Evolutionary conservation across 2,888 invertebrate genomes (phyloP), one percentile per base, ranked within the genome.

Genomic region (Lasius fuliginosus): DNA sequence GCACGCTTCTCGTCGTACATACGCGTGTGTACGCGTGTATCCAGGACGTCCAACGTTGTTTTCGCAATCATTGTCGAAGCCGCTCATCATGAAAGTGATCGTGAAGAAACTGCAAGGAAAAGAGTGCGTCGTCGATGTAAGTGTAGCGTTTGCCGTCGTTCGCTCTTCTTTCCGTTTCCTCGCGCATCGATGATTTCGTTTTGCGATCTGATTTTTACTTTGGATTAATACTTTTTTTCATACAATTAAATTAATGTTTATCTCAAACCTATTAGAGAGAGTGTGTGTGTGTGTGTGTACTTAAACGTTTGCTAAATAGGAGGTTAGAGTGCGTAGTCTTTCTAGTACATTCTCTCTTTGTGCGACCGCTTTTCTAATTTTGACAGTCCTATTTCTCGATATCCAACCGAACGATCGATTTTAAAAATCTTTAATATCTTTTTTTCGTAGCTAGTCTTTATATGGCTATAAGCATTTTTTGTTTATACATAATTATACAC

Each of bases 81-180:
- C 58, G 68, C 56, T 76, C 90, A 95, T 91, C 92, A 97, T 98
- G 97, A 97, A 97, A 95, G 95, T 98, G 87, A 96, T 95, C 91
- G 96, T 98, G 76, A 98, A 97, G 95, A 96, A 97, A 91, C 95
- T 98, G 60, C 96, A 97, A 94, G 97, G 97, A 58, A 96, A 96
- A 82, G 97, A 97, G 95, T 97, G 96, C 93, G 95, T 95, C 77
- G 95, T 97, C 85, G 97, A 97, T 91, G 97, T 97, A 94, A 92
- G 94, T 95, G 77, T n/a, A 40, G 6, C 30, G 23, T 23, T 23
- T 18, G n/a, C 12, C n/a, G 49, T 58, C 12, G 46, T 3, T n/a
- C 6, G 23, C 33, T 33, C 33, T 4, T 33, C 23, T n/a, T 9
- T 60, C 75, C 53, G 33, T 68, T 42, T 36, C 1, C 12, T 15